Evolutionary conservation across 2,888 invertebrate species (phyloP).

Genomic region (Dryocosmus kuriphilus): DNA sequence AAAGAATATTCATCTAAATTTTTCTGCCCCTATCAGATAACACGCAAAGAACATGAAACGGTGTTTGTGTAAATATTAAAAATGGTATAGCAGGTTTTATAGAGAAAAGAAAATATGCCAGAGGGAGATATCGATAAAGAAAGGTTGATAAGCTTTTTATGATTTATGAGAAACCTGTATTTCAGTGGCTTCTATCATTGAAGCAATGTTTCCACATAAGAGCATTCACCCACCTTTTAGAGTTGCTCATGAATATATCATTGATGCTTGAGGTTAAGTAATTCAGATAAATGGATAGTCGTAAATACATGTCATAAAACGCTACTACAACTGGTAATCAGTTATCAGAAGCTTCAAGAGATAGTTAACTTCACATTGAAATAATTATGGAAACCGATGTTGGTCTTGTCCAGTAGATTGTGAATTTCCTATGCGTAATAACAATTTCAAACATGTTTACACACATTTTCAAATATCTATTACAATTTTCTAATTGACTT

Average conservation of each 20-base stretch:
- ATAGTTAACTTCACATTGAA: constrained; percentile 2
- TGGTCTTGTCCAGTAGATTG: background rate
- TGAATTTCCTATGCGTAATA: no score
- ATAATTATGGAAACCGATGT: background rate
- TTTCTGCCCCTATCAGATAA: no score
- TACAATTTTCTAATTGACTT: background rate
- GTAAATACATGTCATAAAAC: constrained; percentile 13
- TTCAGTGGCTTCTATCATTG: background rate
- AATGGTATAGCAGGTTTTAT: background rate
- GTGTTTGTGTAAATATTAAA: background rate
- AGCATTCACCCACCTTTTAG: background rate
- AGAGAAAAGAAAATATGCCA: background rate
- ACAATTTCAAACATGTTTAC: no score
- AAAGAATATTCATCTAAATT: no score
- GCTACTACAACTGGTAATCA: constrained; percentile 18
- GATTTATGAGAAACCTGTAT: background rate
- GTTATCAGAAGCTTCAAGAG: constrained; percentile 11
- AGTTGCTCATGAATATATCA: constrained; percentile 18
- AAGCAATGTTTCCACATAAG: constrained; percentile 9
- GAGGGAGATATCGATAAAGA: background rate
- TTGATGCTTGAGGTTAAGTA: constrained; percentile 24
- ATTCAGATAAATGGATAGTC: constrained; percentile 25
- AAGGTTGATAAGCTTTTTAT: background rate
- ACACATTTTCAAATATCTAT: background rate
- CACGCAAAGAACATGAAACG: no score